Base-by-base conservation (phyloP, 2,888 invertebrate species). In the Uloborus plumipes region DNA sequence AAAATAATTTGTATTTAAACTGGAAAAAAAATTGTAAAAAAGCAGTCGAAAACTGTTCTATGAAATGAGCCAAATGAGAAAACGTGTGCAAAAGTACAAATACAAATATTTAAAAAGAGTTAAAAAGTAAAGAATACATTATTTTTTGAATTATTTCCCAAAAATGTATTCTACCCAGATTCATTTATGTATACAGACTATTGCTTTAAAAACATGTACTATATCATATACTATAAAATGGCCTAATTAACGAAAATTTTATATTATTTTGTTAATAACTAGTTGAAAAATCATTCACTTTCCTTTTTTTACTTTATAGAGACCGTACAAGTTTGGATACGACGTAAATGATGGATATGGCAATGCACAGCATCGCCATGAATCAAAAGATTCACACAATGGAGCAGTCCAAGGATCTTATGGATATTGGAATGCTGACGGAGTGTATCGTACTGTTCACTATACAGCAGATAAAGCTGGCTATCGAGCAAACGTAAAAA, bases 401-500 rank as follows among this genome's bases (percentile, higher is more conserved):
- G 82, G 82, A 31, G 22, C 72, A 18, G 82, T 83, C n/a, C 77
- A 83, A 67, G 82, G 82, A 47, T 83, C 82, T 9, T 83, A 83
- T 31, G 77, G 82, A 1, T 83, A 83, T 58, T 77, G 61, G 55
- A 83, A 83, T 62, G 82, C 82, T 13, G 82, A 83, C 39, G 82
- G 82, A 13, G 62, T 83, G 15, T 83, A 83, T 50, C 71, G 82
- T 0, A 83, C 72, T 15, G 82, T 84, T 13, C 64, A 81, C 49
- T 84, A 78, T 31, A 74, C 80, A 13, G 85, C 85, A 31, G 85
- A 85, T 65, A 79, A 76, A 20, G 76, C 70, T 16, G 85, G 85
- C 18, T 85, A 83, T 64, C 18, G 84, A 62, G 85, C 85, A 18
- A 85, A 85, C 50, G 74, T 85, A 20, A 85, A 80, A 50, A 84